Percentiles rank a stretch among this genome's conserved stretches.
phyloP scores from a whole-genome alignment of 2,888 invertebrate species.

The Spisula subtruncata region DNA sequence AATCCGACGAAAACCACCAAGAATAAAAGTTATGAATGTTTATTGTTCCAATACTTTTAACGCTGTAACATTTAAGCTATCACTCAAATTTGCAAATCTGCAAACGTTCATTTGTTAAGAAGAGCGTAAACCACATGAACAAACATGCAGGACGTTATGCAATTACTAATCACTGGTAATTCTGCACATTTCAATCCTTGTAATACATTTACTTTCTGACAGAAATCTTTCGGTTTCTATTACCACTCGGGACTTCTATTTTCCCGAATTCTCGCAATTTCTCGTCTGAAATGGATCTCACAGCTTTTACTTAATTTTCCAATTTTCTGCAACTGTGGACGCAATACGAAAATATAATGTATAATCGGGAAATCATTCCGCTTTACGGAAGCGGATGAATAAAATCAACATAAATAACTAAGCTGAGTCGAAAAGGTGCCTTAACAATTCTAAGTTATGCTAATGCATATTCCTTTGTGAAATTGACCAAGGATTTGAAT shows the following conservation, averaged over 20 bases:
- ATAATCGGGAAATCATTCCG: slow-evolving; percentile 14
- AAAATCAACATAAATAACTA: slow-evolving; percentile 30
- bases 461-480: slow-evolving; percentile 6
- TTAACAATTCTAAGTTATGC: neutral
- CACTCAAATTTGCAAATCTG: no score
- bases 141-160: no score
- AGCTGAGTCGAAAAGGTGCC: neutral
- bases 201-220: slow-evolving; percentile 42
- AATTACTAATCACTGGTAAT: neutral
- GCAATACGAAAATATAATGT: neutral
- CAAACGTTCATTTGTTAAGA: no score
- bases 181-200: slow-evolving; percentile 26
- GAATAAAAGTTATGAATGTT: no score
- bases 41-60: no score
- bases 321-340: slow-evolving; percentile 40
- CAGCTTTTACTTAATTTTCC: slow-evolving; percentile 13
- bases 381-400: slow-evolving; percentile 27
- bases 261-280: slow-evolving; percentile 22
- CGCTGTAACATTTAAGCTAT: no score
- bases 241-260: slow-evolving; percentile 27
- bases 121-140: no score
- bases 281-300: slow-evolving; percentile 28
- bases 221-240: slow-evolving; percentile 32
- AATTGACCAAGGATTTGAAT: neutral
- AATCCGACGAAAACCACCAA: no score